Evolutionary conservation across 64 coral and sea anemone species (phyloP).

Genomic region (Trachythela sp.): DNA sequence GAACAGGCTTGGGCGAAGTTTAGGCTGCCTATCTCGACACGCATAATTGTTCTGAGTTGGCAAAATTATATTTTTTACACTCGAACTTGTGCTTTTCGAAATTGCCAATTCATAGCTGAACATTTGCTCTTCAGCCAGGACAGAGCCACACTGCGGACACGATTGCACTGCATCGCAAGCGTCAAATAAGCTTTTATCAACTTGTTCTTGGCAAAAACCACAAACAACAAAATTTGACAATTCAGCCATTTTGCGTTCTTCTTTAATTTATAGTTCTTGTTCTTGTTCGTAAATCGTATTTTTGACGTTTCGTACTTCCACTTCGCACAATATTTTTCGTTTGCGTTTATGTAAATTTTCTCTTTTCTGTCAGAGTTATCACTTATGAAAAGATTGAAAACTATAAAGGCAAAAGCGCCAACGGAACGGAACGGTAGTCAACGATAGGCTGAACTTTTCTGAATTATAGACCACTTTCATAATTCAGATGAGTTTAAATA

Average conservation of each 20-base stretch:
- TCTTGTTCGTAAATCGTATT: not conserved
- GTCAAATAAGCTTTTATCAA: not conserved
- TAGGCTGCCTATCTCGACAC: not conserved
- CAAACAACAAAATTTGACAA: not conserved
- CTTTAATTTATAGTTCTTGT: not conserved
- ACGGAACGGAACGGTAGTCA: too few species aligned
- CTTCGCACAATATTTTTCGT: too few species aligned
- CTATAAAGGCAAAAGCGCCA: too few species aligned
- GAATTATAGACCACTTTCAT: too few species aligned
- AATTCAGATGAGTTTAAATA: too few species aligned
- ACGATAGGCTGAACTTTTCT: too few species aligned
- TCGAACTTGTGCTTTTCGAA: not conserved
- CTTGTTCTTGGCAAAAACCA: not conserved
- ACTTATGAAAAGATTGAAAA: too few species aligned
- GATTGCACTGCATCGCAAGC: not conserved
- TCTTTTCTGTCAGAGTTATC: too few species aligned
- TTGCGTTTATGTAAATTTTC: too few species aligned
- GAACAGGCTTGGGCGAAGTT: not conserved
- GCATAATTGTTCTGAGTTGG: too few species aligned
- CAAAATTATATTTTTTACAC: too few species aligned
- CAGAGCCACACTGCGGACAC: conserved; percentile 8
- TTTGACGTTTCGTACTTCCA: too few species aligned
- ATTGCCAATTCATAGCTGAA: not conserved
- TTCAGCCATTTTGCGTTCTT: not conserved
- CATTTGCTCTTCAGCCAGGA: not conserved